Percentiles rank a stretch among this genome's conserved stretches.
These are phyloP conservation scores for Epinephelus cyanopodus DNA, from an alignment of 2,113 vertebrate genomes.

Conservation along the genomic window DNA sequence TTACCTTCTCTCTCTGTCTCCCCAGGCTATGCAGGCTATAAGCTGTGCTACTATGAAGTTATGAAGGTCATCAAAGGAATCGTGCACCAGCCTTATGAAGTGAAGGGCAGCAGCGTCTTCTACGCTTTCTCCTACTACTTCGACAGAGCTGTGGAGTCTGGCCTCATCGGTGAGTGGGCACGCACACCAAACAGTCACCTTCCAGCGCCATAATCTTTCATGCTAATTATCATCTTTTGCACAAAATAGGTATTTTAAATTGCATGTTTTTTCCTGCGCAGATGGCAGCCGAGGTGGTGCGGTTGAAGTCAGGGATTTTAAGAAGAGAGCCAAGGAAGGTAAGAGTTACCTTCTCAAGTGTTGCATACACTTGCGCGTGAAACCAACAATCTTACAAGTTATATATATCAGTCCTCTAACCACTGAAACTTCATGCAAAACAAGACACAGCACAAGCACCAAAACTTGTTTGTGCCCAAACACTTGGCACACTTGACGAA, in stretches of 20 bases:
- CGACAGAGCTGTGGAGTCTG: slow-evolving; percentile 93
- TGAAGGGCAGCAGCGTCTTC: slow-evolving; percentile 90
- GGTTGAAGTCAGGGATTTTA: slow-evolving; percentile 94
- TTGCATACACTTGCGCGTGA: slow-evolving; percentile 49
- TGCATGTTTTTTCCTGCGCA: slow-evolving; percentile 75
- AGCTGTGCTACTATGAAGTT: slow-evolving; percentile 94
- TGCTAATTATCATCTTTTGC: slow-evolving; percentile 47
- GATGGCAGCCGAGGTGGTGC: slow-evolving; percentile 92
- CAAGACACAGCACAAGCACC: slow-evolving; percentile 52
- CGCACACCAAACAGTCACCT: slow-evolving; percentile 27
- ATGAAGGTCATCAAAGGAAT: slow-evolving; percentile 91
- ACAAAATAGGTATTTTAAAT: slow-evolving; percentile 42
- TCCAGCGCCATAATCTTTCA: slow-evolving; percentile 34
- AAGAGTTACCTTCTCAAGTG: slow-evolving; percentile 67
- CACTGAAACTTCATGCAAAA: slow-evolving; percentile 49
- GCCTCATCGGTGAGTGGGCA: slow-evolving; percentile 90
- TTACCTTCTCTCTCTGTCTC: background rate
- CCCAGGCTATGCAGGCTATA: slow-evolving; percentile 92
- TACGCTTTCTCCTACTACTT: slow-evolving; percentile 99
- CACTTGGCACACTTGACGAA: slow-evolving; percentile 47
- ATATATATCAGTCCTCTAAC: slow-evolving; percentile 64
- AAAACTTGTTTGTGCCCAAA: slow-evolving; percentile 59
- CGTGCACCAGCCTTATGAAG: slow-evolving; percentile 93
- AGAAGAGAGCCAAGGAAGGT: slow-evolving; percentile 97
- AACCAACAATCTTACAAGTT: slow-evolving; percentile 68